Evolutionary conservation across 2,888 invertebrate species (phyloP).

Genomic region (Rhingia rostrata): DNA sequence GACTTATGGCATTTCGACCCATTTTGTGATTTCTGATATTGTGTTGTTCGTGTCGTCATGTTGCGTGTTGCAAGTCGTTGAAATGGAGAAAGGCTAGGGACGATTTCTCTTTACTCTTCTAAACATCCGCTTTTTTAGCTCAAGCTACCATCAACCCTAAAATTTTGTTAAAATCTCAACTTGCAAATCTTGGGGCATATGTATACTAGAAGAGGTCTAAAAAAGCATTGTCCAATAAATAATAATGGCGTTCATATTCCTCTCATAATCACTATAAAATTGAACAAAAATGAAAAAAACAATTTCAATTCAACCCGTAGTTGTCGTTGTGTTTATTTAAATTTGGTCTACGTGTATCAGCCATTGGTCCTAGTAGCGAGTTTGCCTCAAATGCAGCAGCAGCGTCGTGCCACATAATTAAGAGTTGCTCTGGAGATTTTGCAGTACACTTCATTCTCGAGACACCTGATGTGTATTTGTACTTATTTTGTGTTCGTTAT

Average conservation of each 20-base stretch:
- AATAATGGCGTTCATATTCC: conserved; percentile 54
- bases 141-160: no score
- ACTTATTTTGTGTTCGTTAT: neutral
- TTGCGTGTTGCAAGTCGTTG: no score
- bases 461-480: conserved; percentile 50
- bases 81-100: no score
- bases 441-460: neutral
- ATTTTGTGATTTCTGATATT: no score
- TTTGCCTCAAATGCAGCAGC: conserved; percentile 46
- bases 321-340: neutral
- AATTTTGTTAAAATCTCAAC: no score
- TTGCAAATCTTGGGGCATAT: no score
- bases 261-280: conserved; percentile 22
- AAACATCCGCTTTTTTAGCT: no score
- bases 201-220: no score
- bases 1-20: no score
- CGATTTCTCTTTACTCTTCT: no score
- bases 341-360: neutral
- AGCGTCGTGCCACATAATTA: conserved; percentile 61
- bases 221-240: conserved; percentile 69
- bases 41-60: no score
- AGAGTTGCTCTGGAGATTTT: conserved; percentile 39
- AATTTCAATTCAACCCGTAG: neutral
- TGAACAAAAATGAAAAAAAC: conserved; percentile 1
- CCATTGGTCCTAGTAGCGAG: conserved; percentile 3